These are phyloP conservation scores for Ginglymostoma cirratum DNA, from an alignment of 2,113 vertebrate genomes.

Conservation along the genomic window DNA sequence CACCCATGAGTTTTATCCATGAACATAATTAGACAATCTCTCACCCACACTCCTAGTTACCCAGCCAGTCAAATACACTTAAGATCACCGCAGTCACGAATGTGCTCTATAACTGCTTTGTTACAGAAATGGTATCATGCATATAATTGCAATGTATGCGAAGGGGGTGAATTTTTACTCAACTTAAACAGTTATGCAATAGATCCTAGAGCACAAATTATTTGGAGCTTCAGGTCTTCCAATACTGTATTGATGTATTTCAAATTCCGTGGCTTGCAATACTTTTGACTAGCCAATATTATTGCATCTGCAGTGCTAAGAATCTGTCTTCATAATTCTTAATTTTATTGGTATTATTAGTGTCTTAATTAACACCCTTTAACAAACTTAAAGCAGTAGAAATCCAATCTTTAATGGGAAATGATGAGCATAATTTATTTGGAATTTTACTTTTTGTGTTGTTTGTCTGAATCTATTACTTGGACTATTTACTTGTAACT, in stretches of 20 bases:
- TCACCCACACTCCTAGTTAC: conserved; percentile 5
- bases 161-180: neutral
- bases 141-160: neutral
- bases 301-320: neutral
- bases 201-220: neutral
- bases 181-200: neutral
- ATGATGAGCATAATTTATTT: neutral
- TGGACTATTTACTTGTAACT: neutral
- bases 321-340: neutral
- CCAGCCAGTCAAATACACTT: conserved; percentile 25
- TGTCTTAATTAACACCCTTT: neutral
- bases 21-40: neutral
- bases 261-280: neutral
- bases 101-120: neutral
- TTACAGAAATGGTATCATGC: neutral
- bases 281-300: neutral
- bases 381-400: neutral
- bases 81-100: neutral
- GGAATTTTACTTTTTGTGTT: neutral
- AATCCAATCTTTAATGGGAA: neutral
- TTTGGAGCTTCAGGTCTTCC: neutral
- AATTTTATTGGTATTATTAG: neutral
- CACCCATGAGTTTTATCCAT: neutral
- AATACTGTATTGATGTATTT: neutral
- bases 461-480: neutral